A percentile compares a stretch with the other conserved stretches of the same genome.
These are phyloP conservation scores for honey bee (Apis mellifera) DNA, from an alignment of 1,140 invertebrate species.

Conservation along the genomic window Amel_HAv3.1 CM009945.2:8046001-8046500, in stretches of 20 bases:
- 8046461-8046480: slow-evolving; percentile 29
- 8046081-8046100: neutral
- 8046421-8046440: slow-evolving; percentile 38
- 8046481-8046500: slow-evolving; percentile 46
- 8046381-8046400: slow-evolving; percentile 29
- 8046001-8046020: too few relatives aligned
- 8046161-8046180: too few relatives aligned
- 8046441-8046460: slow-evolving; percentile 26
- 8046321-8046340: slow-evolving; percentile 6
- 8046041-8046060: too few relatives aligned
- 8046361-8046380: slow-evolving; percentile 49
- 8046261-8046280: neutral
- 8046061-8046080: neutral
- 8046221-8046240: too few relatives aligned
- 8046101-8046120: too few relatives aligned
- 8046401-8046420: slow-evolving; percentile 14
- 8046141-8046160: too few relatives aligned
- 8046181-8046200: neutral
- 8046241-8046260: too few relatives aligned
- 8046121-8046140: too few relatives aligned
- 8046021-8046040: too few relatives aligned
- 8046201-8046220: neutral
- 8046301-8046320: neutral
- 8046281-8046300: neutral
- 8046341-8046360: slow-evolving; percentile 66